Base-by-base conservation (phyloP, 2,113 vertebrate genomes). In the Ploceus nigricollis region DNA sequence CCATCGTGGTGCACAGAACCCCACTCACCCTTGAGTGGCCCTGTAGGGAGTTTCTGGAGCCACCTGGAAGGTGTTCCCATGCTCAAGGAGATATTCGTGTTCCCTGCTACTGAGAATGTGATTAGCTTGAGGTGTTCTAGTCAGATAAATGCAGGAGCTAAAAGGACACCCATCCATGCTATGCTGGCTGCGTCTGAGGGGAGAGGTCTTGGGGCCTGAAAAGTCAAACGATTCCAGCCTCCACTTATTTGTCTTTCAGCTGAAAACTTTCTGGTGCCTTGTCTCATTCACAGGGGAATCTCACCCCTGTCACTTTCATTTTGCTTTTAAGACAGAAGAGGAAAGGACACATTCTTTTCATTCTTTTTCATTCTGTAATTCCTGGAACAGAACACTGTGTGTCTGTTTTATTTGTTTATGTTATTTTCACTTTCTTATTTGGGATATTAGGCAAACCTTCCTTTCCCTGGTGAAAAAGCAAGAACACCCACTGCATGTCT, bases 21-120 rank as follows among this genome's bases (percentile, higher is more conserved):
- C 33, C 3, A 3, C 12, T 37, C 18, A 3, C 2, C 18, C 37
- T 37, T 1, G 0, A 20, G 1, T 19, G 7, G 1, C 13, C 6
- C 54, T 7, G 35, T 1, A 2, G 30, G 45, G 15, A 53, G 28
- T 7, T 63, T 31, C 56, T 35, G 53, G 22, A 50, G 37, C n/a
- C 31, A 15, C 51, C 13, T 31, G 37, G 20, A 45, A 47, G 35
- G 25, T 16, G 31, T 40, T 79, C 33, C 17, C 1, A 0, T 27
- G 39, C 61, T 85, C 25, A 37, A 13, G 54, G 61, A 40, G 37
- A 22, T 12, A 6, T 25, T 65, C 0, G 0, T 40, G 11, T n/a
- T 75, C 20, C 65, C 13, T 57, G 0, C 9, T 40, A 33, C 4
- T 6, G 64, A 77, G 37, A n/a, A 54, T 7, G 45, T 19, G 23